Percentiles rank a stretch among this genome's conserved stretches.
Conservation (phyloP, 2,888 invertebrate genomes). For the Microplitis manilae region DNA sequence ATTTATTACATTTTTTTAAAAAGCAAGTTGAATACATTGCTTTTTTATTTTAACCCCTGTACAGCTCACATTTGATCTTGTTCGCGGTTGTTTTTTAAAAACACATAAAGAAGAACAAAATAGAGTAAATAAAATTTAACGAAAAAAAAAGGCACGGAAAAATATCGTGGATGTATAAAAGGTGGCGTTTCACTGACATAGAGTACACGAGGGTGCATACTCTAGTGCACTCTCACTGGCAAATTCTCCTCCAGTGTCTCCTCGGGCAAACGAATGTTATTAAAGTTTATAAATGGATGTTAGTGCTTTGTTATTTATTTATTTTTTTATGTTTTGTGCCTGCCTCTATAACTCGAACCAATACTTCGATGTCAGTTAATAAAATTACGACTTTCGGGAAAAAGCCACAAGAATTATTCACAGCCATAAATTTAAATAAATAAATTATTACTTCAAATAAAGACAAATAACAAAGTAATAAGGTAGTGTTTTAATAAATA, state of each 20-base stretch:
- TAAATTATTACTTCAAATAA: not conserved
- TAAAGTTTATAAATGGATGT: slow-evolving; percentile 61
- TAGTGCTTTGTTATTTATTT: slow-evolving; percentile 46
- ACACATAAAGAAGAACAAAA: slow-evolving; percentile 20
- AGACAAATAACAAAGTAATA: not conserved
- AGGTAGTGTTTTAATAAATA: not conserved
- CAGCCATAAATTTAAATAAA: slow-evolving; percentile 11
- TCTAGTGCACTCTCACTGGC: slow-evolving; percentile 23
- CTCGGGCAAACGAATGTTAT: slow-evolving; percentile 53
- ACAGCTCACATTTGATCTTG: slow-evolving; percentile 32
- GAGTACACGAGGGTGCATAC: slow-evolving; percentile 32
- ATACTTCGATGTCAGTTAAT: slow-evolving; percentile 60
- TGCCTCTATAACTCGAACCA: slow-evolving; percentile 38
- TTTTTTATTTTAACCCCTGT: slow-evolving; percentile 26
- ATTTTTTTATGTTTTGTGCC: slow-evolving; percentile 33
- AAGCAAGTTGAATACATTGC: not conserved
- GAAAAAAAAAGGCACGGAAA: slow-evolving; percentile 29
- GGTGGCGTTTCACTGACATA: not conserved
- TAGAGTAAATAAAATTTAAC: slow-evolving; percentile 4
- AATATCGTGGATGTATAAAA: slow-evolving; percentile 12
- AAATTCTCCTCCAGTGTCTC: slow-evolving; percentile 7
- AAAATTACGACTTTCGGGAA: slow-evolving; percentile 68
- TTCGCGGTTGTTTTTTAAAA: slow-evolving; percentile 14
- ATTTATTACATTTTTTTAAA: not conserved
- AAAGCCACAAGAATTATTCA: slow-evolving; percentile 61